phyloP scores from a whole-genome alignment of 1,140 invertebrate genomes.

The Acromyrmex heyeri region DNA sequence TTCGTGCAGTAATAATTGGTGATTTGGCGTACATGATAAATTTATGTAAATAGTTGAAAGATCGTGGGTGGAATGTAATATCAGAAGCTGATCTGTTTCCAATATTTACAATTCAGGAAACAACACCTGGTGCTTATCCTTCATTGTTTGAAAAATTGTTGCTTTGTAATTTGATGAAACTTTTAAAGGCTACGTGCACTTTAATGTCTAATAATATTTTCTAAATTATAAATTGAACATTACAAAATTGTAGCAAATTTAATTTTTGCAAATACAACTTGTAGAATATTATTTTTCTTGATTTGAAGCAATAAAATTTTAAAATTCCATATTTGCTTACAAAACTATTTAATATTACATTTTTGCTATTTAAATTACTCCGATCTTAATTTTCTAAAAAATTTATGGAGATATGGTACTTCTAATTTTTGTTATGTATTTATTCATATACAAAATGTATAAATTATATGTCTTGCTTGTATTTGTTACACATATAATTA shows the following conservation, averaged over 20 bases:
- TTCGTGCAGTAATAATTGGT: neutral
- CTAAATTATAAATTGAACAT: neutral
- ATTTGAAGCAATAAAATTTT: neutral
- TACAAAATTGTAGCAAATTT: neutral
- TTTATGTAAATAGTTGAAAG: neutral
- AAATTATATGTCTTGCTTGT: neutral
- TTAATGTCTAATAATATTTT: neutral
- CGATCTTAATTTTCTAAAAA: neutral
- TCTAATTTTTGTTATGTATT: neutral
- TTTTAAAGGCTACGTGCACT: neutral
- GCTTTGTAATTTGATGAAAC: neutral
- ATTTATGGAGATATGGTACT: neutral
- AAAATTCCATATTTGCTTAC: neutral
- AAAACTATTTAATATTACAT: too few relatives aligned
- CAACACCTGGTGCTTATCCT: neutral
- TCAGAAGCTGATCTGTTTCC: neutral
- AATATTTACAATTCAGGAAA: neutral
- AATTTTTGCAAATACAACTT: neutral
- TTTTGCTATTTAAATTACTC: neutral
- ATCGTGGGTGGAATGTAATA: neutral
- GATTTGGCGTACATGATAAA: neutral
- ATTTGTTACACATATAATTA: neutral
- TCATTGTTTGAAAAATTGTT: neutral
- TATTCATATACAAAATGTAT: neutral
- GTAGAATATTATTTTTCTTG: neutral